These are phyloP conservation scores for Nudaria mundana DNA, from an alignment of 2,888 invertebrate species.

Conservation along the genomic window DNA sequence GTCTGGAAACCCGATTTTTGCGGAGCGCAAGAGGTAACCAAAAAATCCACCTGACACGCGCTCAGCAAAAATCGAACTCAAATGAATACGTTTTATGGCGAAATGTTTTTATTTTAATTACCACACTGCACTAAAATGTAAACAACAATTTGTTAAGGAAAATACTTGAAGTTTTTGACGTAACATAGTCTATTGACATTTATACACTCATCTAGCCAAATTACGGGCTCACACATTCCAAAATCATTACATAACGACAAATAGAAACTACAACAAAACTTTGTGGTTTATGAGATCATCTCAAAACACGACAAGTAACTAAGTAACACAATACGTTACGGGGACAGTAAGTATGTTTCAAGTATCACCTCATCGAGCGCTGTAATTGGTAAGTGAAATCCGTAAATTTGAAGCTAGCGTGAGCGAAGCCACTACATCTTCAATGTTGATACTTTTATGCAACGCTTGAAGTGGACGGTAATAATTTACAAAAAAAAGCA, in stretches of 20 bases:
- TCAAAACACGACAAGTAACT: constrained; percentile 10
- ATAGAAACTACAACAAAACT: neutral
- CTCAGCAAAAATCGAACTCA: too few species aligned
- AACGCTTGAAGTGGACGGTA: neutral
- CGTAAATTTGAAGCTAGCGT: constrained; percentile 29
- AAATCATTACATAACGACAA: constrained; percentile 1
- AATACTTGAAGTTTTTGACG: neutral
- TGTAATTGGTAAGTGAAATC: constrained; percentile 28
- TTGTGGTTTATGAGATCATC: constrained; percentile 9
- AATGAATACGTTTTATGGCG: too few species aligned
- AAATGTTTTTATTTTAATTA: too few species aligned
- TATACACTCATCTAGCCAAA: neutral
- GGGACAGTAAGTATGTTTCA: constrained; percentile 12
- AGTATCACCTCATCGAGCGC: constrained; percentile 5
- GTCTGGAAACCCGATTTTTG: too few species aligned
- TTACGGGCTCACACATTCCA: neutral
- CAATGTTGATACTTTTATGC: constrained; percentile 14
- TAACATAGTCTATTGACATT: neutral
- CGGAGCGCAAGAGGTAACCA: too few species aligned
- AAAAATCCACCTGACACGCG: too few species aligned
- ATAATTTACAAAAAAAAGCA: constrained; percentile 9
- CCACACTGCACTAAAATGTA: too few species aligned
- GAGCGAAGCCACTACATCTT: constrained; percentile 20
- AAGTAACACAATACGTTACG: constrained; percentile 14
- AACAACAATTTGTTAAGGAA: neutral